Evolutionary conservation across 2,113 vertebrate genomes (phyloP).

Genomic region (Erythrolamprus reginae): DNA sequence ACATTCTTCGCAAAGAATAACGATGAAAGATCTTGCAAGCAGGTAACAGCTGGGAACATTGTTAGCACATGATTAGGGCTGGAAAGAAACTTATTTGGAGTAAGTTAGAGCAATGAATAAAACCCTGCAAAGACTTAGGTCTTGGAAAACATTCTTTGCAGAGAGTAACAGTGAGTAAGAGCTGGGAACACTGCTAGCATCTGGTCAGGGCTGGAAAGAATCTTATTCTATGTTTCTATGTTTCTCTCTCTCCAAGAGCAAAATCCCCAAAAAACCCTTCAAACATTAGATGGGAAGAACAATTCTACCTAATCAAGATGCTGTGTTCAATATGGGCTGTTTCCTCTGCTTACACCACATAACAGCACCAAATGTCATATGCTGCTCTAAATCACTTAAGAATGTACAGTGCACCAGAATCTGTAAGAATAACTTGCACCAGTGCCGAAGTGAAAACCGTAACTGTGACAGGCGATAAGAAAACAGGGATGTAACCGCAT

Average conservation of each 20-base stretch:
- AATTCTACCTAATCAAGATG: neutral
- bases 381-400: neutral
- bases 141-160: no score
- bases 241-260: accelerated
- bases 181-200: no score
- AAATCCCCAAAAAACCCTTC: neutral
- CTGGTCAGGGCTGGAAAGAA: no score
- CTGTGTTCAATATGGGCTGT: neutral
- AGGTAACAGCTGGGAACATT: no score
- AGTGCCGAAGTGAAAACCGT: neutral
- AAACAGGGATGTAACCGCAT: neutral
- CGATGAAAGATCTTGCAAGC: no score
- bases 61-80: no score
- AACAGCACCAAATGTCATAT: neutral
- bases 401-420: neutral
- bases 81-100: no score
- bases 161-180: no score
- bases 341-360: neutral
- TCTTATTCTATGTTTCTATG: no score
- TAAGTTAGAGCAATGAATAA: no score
- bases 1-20: no score
- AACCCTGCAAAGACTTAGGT: no score
- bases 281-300: neutral
- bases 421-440: neutral
- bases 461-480: constrained; percentile 7